Base-by-base conservation (phyloP, 2,888 invertebrate genomes). In the Dorcus hopei region DNA sequence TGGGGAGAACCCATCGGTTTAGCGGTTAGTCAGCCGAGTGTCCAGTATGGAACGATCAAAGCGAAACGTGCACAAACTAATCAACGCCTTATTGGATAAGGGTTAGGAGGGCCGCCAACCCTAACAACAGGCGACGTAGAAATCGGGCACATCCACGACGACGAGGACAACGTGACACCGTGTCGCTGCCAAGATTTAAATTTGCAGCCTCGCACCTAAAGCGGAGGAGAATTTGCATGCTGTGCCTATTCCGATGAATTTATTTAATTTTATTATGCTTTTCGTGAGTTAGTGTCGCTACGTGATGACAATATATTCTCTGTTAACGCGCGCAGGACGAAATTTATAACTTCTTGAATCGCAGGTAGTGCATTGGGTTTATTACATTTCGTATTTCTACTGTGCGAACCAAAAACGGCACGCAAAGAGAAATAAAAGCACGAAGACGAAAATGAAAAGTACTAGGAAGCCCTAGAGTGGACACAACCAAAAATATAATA, bases 261-360 rank as follows among this genome's bases (percentile, higher is more conserved):
- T 52, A 57, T 57, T 57, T 57, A 57, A 57, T 57, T 52, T 57
- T 47, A 57, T 57, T 57, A 57, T 47, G 19, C 40, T 47, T 45
- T 52, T 33, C 47, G 38, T 57, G 23, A 45, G n/a, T 45, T 45
- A 45, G 45, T 9, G 45, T 9, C 23, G 23, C 19, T 45, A 45
- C 45, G 45, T 45, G 45, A 14, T 19, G 11, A 23, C 45, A 11
- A 45, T 45, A 45, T 45, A 45, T 45, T 9, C 23, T 45, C 26
- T 33, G 26, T 26, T 26, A 26, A 26, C 26, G 26, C 26, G 26
- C 26, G 26, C 26, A 3, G 26, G 26, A 33, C 7, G 26, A 33
- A 33, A 33, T 33, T 33, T 33, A 33, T 33, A 33, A 33, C 26
- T 6, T 33, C 26, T 33, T 33, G 26, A 7, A 33, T 33, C 26